Evolutionary conservation across 2,797 vertebrate species (phyloP), one percentile per base, ranked within the genome.

Genomic region (Neosilurus hyrtlii): DNA sequence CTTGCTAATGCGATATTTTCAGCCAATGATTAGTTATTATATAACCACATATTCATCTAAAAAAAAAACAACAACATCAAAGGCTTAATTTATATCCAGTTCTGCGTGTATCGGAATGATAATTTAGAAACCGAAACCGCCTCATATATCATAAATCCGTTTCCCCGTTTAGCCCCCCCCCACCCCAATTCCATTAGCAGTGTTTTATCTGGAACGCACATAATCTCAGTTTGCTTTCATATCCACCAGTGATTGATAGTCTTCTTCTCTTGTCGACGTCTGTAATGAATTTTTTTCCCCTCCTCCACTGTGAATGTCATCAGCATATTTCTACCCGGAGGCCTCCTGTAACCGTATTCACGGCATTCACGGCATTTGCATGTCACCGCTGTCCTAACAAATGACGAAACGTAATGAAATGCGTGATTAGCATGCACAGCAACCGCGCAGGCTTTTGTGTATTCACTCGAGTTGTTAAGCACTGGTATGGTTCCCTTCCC

Each of bases 191-290:
- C 90, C 89, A 92, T 93, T 91, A 92, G 73, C 86, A 88, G 88
- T 87, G 84, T 88, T 84, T 89, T 87, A 93, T 92, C 89, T 92
- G 84, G 92, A 91, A 90, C 90, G 89, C 9, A 85, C 88, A 89
- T 91, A 91, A 91, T 91, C 89, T 88, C 72, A 59, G 76, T 85
- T 91, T 91, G 83, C 89, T 89, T 89, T 89, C 85, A 88, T 87
- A 84, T 72, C 16, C 84, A 74, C 37, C 63, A 81, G 85, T 86
- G 86, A 87, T 90, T 90, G 91, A 89, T 85, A 73, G 74, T 82
- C 79, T 57, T 83, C 79, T 59, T 84, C 88, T 86, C 87, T 88
- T 89, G 90, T 82, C 83, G 81, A 84, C 89, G 85, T 88, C 78
- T 56, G 81, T 86, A 85, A 90, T 83, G 70, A 88, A 90, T 66